A percentile compares a stretch with the other conserved stretches of the same genome.
Evolutionary conservation across 2,888 invertebrate species (phyloP).

Genomic region (Formica aserva): DNA sequence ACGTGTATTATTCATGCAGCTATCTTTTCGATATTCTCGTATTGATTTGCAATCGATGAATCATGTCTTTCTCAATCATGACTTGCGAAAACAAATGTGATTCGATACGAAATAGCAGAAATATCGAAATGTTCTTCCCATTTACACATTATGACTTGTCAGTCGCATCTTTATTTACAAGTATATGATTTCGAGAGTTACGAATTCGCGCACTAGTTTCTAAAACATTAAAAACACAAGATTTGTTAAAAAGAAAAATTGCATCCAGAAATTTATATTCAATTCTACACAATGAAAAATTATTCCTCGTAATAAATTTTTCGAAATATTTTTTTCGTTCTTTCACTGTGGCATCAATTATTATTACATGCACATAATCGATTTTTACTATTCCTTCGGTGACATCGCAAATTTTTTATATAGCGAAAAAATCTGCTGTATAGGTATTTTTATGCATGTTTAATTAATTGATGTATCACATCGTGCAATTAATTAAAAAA

Average conservation of each 20-base stretch:
- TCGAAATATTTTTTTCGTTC: neutral
- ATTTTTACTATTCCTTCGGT: neutral
- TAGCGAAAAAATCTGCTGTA: neutral
- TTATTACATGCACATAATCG: conserved; percentile 2
- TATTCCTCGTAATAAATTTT: neutral
- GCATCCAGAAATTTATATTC: neutral
- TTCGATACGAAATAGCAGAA: neutral
- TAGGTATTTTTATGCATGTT: neutral
- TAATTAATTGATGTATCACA: conserved; percentile 10
- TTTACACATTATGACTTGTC: neutral
- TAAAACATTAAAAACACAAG: neutral
- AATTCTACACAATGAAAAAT: neutral
- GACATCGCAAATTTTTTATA: neutral
- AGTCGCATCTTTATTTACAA: neutral
- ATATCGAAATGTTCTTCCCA: neutral
- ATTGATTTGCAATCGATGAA: conserved; percentile 9
- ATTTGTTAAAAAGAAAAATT: neutral
- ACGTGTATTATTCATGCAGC: neutral
- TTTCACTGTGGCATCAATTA: neutral
- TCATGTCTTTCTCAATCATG: conserved; percentile 12
- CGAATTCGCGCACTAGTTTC: neutral
- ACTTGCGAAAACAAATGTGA: neutral
- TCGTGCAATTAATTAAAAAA: conserved; percentile 2
- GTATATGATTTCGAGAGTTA: neutral
- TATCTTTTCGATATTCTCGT: neutral